phyloP scores from a whole-genome alignment of 2,797 vertebrate species.

The Antennarius maculatus region DNA sequence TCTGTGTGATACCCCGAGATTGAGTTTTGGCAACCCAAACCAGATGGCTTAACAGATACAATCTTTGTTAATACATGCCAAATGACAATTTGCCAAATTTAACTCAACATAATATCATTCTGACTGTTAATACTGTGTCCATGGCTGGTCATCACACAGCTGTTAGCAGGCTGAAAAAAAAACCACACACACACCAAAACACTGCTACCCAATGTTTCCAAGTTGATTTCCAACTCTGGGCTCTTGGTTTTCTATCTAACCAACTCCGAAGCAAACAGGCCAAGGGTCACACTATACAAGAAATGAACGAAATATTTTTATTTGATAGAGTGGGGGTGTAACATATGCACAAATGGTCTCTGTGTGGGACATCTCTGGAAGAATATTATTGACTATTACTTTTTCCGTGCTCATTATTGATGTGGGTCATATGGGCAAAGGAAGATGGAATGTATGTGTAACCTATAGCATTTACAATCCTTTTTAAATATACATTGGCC shows the following conservation, averaged over 20 bases:
- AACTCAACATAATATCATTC: conserved; percentile 14
- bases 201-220: conserved; percentile 58
- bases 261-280: conserved; percentile 55
- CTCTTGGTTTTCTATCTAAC: conserved; percentile 65
- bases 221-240: conserved; percentile 68
- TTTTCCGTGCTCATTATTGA: conserved; percentile 88
- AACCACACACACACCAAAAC: neutral
- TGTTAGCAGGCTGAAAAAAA: conserved; percentile 66
- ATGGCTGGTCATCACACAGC: conserved; percentile 39
- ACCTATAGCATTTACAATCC: conserved; percentile 79
- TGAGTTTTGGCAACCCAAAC: conserved; percentile 12
- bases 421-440: conserved; percentile 80
- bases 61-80: conserved; percentile 10
- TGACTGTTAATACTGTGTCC: neutral
- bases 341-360: conserved; percentile 73
- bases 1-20: conserved; percentile 21
- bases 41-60: conserved; percentile 4
- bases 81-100: conserved; percentile 4
- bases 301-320: conserved; percentile 77
- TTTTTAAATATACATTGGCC: conserved; percentile 88
- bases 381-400: conserved; percentile 78
- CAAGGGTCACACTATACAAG: conserved; percentile 74
- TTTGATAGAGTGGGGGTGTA: conserved; percentile 70
- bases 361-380: conserved; percentile 50
- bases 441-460: conserved; percentile 87